Conservation (phyloP, 2,113 vertebrate species). For the Odobenus rosmarus region DNA sequence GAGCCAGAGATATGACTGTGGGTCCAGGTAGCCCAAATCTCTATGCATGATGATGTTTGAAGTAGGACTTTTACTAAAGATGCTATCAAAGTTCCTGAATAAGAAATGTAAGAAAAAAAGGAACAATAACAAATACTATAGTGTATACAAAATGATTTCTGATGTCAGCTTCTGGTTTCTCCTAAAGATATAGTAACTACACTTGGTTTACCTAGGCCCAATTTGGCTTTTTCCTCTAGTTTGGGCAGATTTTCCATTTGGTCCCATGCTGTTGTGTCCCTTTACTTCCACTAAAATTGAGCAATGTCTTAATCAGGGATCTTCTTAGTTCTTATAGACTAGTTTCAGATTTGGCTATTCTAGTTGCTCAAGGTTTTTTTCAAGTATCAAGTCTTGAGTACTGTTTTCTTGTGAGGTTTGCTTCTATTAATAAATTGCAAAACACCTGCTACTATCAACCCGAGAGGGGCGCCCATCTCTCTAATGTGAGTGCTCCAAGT, state of each 20-base stretch:
- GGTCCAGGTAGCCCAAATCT: neutral
- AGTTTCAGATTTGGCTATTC: neutral
- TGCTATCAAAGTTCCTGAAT: conserved; percentile 9
- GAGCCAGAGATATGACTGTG: neutral
- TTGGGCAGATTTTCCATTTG: neutral
- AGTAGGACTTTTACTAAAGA: neutral
- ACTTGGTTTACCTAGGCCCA: neutral
- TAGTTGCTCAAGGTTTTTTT: neutral
- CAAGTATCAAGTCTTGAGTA: neutral
- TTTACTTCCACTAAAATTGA: neutral
- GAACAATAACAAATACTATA: neutral
- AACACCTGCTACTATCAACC: neutral
- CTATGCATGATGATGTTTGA: neutral
- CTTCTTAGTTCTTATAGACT: neutral
- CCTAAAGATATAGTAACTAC: neutral
- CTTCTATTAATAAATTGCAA: neutral
- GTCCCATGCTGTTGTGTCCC: neutral
- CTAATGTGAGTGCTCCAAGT: neutral
- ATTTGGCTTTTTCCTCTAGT: neutral
- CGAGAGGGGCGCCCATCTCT: neutral
- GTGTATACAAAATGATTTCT: neutral
- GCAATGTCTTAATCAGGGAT: neutral
- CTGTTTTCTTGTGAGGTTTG: neutral
- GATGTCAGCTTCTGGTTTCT: neutral
- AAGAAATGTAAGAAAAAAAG: neutral